Evolutionary conservation across 2,113 vertebrate species (phyloP), one percentile per base, ranked within the genome.

Genomic region (Otus sunia): DNA sequence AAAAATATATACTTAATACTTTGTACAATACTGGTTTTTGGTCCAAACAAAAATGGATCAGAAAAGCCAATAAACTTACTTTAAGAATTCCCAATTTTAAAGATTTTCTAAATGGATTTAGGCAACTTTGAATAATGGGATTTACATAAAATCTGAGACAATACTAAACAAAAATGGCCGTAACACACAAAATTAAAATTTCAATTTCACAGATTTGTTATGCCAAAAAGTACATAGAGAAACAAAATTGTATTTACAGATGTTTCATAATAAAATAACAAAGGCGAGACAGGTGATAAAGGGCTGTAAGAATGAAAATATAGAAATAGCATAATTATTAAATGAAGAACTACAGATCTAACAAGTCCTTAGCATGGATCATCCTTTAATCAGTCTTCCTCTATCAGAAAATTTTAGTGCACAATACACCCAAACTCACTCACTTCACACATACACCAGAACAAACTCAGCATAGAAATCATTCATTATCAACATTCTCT

Each of bases 1-100:
- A 99, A 99, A 99, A 99, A 99, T 99, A 99, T 99, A 99, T 99
- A 99, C 98, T 99, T 99, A 99, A 99, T 99, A 99, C 99, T 99
- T 99, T 99, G 99, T 99, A 99, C 99, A 99, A 99, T 99, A 99
- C 99, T 99, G 99, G 99, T 99, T 99, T 98, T 99, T 99, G 99
- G 99, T 99, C 99, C 99, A 99, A 99, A 99, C 99, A 99, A 99
- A 99, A 99, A 99, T 99, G 99, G 99, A 99, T 99, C 99, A 99
- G 99, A 99, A 99, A 99, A 99, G 99, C 99, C 99, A 99, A 99
- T 99, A 99, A 99, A 99, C 97, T 99, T 98, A 99, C 98, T 99
- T 98, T 99, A 99, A 99, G 99, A 99, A 99, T 99, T 98, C 98
- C 99, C 99, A 99, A 99, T 99, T 99, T 99, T 99, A 99, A 98